These are phyloP conservation scores for Apotomis betuletana DNA, from an alignment of 2,888 invertebrate genomes.

Conservation along the genomic window DNA sequence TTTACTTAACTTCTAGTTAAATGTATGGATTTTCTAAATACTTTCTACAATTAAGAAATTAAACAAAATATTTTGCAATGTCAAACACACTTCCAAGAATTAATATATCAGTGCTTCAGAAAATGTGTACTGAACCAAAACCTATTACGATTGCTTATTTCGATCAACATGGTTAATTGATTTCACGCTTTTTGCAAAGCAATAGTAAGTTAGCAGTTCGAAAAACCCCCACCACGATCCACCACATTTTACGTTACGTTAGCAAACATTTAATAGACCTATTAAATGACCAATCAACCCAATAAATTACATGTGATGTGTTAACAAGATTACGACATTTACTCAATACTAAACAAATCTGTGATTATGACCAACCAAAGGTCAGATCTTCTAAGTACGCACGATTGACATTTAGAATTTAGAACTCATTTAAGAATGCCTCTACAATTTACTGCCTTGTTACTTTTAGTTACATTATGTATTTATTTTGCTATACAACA, in stretches of 20 bases:
- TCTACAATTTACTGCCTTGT: slow-evolving; percentile 17
- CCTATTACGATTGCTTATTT: too few species aligned
- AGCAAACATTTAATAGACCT: slow-evolving; percentile 3
- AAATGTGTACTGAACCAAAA: too few species aligned
- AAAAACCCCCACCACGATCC: background rate
- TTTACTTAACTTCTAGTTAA: too few species aligned
- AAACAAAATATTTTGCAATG: too few species aligned
- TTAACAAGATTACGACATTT: slow-evolving; percentile 30
- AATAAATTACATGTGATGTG: slow-evolving; percentile 9
- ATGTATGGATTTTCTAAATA: too few species aligned
- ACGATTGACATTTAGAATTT: slow-evolving; percentile 57
- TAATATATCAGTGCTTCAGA: too few species aligned
- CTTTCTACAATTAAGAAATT: too few species aligned
- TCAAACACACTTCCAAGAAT: too few species aligned
- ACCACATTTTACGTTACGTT: background rate
- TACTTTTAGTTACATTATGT: slow-evolving; percentile 3
- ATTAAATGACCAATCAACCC: slow-evolving; percentile 20
- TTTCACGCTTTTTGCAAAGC: too few species aligned
- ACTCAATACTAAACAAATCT: slow-evolving; percentile 46
- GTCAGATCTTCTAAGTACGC: slow-evolving; percentile 48
- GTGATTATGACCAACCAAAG: slow-evolving; percentile 47
- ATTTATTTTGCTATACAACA: background rate
- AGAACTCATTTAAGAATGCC: background rate
- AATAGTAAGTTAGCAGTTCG: too few species aligned
- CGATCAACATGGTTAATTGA: too few species aligned